Evolutionary conservation across 1,140 invertebrate species (phyloP), one percentile per base, ranked within the genome.

Genomic region (Diachasma alloeum): DNA sequence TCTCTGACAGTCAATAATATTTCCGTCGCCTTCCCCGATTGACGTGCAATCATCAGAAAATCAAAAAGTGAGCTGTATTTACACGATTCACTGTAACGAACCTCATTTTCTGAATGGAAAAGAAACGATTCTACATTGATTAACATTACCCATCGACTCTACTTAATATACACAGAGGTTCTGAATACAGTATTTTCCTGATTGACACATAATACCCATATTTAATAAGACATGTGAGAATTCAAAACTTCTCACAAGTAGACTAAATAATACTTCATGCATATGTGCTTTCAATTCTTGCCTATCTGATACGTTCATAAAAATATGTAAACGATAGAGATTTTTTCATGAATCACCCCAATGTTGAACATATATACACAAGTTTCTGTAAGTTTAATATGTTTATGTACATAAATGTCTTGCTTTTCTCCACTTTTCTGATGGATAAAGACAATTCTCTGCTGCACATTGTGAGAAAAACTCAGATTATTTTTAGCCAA

Each of bases 251-350:
- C 68, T 70, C 74, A 42, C 42, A 37, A 75, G 66, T 22, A 10
- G 13, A 68, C 22, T 53, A 69, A 75, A 46, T 46, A 56, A 69
- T 69, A 22, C 31, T 75, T 36, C 70, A 39, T 56, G 72, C 78
- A 81, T 79, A 73, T 78, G 78, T 78, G 77, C 78, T 59, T 24
- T 74, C 74, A 80, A 69, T 78, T 72, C 69, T 80, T 73, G 78
- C 80, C 78, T 81, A 80, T 83, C 81, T 79, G 75, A 71, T 80
- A 82, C 74, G 76, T 79, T 44, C 73, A 81, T 82, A 82, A 84
- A 83, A 84, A 81, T 83, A 84, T 84, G 78, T 78, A 82, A 83
- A 82, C 81, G 71, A 75, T 79, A 80, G 80, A 79, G 67, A 66
- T 78, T 59, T 6, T 3, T 31, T 9, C 19, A 46, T 72, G 75